Percentiles rank a stretch among this genome's conserved stretches.
Evolutionary conservation across 2,113 vertebrate species (phyloP).

Genomic region (Cairina moschata): DNA sequence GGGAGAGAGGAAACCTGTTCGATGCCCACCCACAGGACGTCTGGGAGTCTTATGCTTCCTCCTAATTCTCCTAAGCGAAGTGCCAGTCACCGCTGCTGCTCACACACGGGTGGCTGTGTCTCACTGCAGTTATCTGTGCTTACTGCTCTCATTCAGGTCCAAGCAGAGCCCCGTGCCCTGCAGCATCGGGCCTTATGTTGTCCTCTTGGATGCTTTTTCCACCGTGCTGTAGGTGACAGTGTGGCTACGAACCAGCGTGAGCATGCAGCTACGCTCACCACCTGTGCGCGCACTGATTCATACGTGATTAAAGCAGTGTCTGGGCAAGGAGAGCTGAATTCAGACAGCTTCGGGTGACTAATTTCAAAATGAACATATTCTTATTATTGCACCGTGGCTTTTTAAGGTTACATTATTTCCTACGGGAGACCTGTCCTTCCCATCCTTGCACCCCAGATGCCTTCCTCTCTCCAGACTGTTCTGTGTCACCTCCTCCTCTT

Average conservation of each 20-base stretch:
- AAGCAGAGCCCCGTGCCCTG: not conserved
- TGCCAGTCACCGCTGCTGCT: accelerated
- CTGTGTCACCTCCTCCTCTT: not conserved
- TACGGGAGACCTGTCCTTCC: not conserved
- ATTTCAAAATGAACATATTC: not conserved
- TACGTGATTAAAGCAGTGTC: not conserved
- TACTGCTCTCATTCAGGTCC: not conserved
- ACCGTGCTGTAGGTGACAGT: not conserved
- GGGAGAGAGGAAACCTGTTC: not conserved
- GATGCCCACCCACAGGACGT: not conserved
- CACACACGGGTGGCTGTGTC: not conserved
- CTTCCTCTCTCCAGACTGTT: not conserved
- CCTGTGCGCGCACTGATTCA: not conserved
- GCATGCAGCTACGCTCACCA: not conserved
- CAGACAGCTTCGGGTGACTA: not conserved
- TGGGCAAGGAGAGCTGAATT: not conserved
- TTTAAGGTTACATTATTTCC: not conserved
- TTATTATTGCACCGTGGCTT: not conserved
- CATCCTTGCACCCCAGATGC: not conserved
- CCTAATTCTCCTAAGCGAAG: not conserved
- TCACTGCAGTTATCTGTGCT: not conserved
- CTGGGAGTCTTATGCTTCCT: not conserved
- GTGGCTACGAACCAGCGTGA: not conserved
- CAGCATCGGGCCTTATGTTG: not conserved
- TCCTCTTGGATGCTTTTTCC: not conserved